Percentiles rank a stretch among this genome's conserved stretches.
Evolutionary conservation across 2,888 invertebrate species (phyloP).

Genomic region (Drosophila kanekoi): DNA sequence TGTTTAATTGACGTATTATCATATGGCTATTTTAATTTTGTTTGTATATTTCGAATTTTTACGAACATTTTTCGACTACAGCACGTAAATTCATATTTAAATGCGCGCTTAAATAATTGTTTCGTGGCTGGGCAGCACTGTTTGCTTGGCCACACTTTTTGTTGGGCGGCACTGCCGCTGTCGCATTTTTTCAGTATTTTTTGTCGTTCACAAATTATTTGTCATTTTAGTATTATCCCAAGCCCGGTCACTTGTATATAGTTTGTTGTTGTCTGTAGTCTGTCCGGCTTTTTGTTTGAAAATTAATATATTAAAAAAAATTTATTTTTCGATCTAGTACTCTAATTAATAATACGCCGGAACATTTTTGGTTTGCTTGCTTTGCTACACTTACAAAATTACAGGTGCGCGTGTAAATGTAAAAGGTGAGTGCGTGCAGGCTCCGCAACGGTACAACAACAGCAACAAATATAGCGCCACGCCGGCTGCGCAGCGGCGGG

Average conservation of each 20-base stretch:
- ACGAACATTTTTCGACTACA: neutral
- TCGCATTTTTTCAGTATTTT: constrained; percentile 10
- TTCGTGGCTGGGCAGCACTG: constrained; percentile 28
- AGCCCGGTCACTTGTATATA: constrained; percentile 22
- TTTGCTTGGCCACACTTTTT: constrained; percentile 8
- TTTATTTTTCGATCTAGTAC: constrained; percentile 42
- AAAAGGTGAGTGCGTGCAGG: constrained; percentile 47
- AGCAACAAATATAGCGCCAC: constrained; percentile 33
- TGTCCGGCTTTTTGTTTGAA: constrained; percentile 52
- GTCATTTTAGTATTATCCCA: neutral
- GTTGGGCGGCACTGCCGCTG: constrained; percentile 6
- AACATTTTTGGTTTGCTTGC: constrained; percentile 44
- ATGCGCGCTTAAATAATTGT: neutral
- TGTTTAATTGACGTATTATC: constrained; percentile 6
- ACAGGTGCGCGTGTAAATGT: constrained; percentile 59
- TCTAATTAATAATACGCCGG: constrained; percentile 15
- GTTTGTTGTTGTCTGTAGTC: constrained; percentile 42
- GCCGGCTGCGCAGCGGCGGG: constrained; percentile 40
- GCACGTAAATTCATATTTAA: constrained; percentile 5
- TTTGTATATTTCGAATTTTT: neutral
- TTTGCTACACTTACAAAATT: constrained; percentile 52
- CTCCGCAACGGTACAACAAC: neutral
- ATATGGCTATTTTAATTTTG: neutral
- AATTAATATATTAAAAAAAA: constrained; percentile 5
- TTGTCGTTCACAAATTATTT: neutral